A percentile compares a stretch with the other conserved stretches of the same genome.
phyloP scores from a whole-genome alignment of 2,888 invertebrate species.

The Parnassius apollo region DNA sequence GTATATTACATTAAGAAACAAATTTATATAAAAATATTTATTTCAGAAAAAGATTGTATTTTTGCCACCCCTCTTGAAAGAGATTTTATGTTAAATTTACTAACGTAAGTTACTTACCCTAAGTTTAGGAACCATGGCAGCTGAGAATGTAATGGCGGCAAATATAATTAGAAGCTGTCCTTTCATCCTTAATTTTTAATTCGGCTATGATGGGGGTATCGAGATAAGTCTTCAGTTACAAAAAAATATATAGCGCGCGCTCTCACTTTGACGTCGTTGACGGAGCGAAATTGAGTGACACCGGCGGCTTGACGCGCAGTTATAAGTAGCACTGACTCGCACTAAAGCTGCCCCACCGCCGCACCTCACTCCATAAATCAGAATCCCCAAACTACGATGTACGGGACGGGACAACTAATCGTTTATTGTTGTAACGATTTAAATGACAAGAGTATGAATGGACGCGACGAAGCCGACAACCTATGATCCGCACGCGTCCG shows the following conservation, averaged over 20 bases:
- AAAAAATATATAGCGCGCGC: constrained; percentile 29
- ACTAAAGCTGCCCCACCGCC: constrained; percentile 31
- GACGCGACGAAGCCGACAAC: constrained; percentile 30
- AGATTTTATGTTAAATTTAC: no score
- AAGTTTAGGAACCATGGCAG: constrained; percentile 53
- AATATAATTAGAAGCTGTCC: constrained; percentile 45
- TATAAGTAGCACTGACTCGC: constrained; percentile 42
- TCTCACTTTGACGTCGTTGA: constrained; percentile 38
- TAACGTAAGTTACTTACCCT: constrained; percentile 53
- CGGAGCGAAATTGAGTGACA: constrained; percentile 53
- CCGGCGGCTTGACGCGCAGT: constrained; percentile 39
- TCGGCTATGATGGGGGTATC: constrained; percentile 23
- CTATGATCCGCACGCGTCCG: constrained; percentile 35
- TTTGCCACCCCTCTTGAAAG: no score
- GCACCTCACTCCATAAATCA: constrained; percentile 26
- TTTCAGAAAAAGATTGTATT: no score
- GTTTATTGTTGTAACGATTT: constrained; percentile 35
- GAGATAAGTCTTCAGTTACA: constrained; percentile 25
- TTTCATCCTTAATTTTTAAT: constrained; percentile 43
- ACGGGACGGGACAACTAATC: constrained; percentile 28
- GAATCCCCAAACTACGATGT: constrained; percentile 30
- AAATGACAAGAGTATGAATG: constrained; percentile 42
- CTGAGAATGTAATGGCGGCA: constrained; percentile 44
- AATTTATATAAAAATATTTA: no score
- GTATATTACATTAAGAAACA: no score